Evolutionary conservation across 2,888 invertebrate genomes (phyloP).

Genomic region (Heliconius ismenius): DNA sequence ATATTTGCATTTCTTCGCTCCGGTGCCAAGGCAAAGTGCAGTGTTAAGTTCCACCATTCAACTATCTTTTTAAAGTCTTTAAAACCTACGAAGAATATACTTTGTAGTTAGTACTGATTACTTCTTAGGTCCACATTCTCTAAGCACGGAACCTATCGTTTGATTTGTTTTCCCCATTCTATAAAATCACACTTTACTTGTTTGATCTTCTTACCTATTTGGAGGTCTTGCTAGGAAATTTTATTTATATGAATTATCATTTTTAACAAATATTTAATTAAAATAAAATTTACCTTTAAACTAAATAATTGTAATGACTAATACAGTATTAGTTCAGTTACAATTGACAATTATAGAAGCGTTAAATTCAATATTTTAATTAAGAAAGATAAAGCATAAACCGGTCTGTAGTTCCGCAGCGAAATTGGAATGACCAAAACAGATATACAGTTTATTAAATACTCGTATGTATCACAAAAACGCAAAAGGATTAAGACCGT

Average conservation of each 20-base stretch:
- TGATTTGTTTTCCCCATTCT: too few species aligned
- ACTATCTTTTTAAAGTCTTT: too few species aligned
- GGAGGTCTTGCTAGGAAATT: too few species aligned
- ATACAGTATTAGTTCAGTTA: neutral
- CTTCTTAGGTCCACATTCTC: too few species aligned
- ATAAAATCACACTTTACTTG: too few species aligned
- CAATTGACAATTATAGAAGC: neutral
- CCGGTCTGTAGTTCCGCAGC: neutral
- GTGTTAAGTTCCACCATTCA: too few species aligned
- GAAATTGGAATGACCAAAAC: neutral
- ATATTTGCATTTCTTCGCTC: too few species aligned
- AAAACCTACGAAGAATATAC: too few species aligned
- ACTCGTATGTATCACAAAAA: neutral
- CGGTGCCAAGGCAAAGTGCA: too few species aligned
- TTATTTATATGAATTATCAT: neutral
- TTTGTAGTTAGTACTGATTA: too few species aligned
- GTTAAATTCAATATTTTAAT: neutral
- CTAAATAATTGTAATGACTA: neutral
- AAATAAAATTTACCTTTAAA: neutral
- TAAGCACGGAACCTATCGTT: too few species aligned
- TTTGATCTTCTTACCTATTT: too few species aligned
- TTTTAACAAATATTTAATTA: neutral
- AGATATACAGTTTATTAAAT: neutral
- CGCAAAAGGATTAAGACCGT: neutral
- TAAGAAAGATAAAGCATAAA: slow-evolving; percentile 1